Conservation (phyloP, 2,888 invertebrate species). For the Aradus depressus region DNA sequence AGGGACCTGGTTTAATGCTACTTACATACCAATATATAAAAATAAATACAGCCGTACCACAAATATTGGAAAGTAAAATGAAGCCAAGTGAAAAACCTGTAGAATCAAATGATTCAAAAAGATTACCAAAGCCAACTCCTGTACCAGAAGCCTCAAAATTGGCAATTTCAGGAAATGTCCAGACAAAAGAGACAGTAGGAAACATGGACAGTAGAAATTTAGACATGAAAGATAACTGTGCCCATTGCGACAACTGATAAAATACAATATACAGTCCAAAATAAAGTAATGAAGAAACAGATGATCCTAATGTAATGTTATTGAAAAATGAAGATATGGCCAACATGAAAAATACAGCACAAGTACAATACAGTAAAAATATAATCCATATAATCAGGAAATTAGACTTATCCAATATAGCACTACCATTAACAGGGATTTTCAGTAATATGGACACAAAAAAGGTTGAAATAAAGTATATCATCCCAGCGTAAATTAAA, state of each 20-base stretch:
- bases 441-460: constrained; percentile 18
- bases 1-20: constrained; percentile 51
- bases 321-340: constrained; percentile 38
- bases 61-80: constrained; percentile 41
- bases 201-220: background rate
- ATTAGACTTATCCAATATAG: constrained; percentile 20
- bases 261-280: no score
- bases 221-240: background rate
- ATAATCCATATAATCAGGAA: constrained; percentile 25
- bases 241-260: no score
- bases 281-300: background rate
- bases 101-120: constrained; percentile 33
- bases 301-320: constrained; percentile 35
- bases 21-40: constrained; percentile 51
- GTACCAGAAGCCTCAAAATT: constrained; percentile 31
- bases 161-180: no score
- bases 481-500: constrained; percentile 1
- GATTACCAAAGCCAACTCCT: constrained; percentile 36
- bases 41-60: constrained; percentile 43
- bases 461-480: background rate
- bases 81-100: constrained; percentile 35
- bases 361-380: constrained; percentile 20
- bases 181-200: background rate
- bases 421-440: constrained; percentile 23
- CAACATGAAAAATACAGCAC: constrained; percentile 36